These are phyloP conservation scores for Trinectes maculatus DNA, from an alignment of 2,113 vertebrate species.

Conservation along the genomic window DNA sequence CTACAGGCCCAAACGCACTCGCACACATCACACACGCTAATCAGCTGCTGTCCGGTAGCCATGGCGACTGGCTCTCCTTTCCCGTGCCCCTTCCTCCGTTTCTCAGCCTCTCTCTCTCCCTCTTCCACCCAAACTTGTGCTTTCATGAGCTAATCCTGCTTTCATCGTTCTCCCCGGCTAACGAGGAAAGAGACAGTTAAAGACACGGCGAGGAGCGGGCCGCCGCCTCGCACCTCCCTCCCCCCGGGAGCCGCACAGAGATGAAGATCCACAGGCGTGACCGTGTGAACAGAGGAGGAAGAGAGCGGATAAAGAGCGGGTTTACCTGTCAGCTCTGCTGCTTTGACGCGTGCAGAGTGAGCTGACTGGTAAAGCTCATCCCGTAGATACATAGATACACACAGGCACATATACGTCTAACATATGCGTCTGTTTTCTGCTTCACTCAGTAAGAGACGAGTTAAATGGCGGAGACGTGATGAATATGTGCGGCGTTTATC, in stretches of 20 bases:
- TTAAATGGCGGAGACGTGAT: no score
- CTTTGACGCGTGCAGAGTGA: constrained; percentile 25
- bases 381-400: no score
- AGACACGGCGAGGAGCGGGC: constrained; percentile 16
- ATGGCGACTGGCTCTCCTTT: constrained; percentile 52
- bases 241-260: constrained; percentile 39
- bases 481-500: no score
- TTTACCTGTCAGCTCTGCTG: constrained; percentile 60
- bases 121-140: constrained; percentile 31
- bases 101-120: neutral
- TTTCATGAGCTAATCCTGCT: constrained; percentile 60
- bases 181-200: constrained; percentile 48
- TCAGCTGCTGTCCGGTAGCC: constrained; percentile 53
- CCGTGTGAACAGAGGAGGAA: constrained; percentile 52
- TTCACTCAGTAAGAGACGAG: no score
- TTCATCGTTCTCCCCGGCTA: constrained; percentile 37
- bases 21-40: constrained; percentile 55
- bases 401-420: no score
- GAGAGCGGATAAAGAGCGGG: constrained; percentile 48
- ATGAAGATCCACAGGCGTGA: constrained; percentile 61
- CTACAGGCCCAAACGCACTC: constrained; percentile 41
- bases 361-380: constrained; percentile 21
- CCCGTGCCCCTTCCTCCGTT: constrained; percentile 24
- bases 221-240: constrained; percentile 60
- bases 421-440: no score